Evolutionary conservation across 2,888 invertebrate genomes (phyloP).

Genomic region (Tupiocoris notatus): DNA sequence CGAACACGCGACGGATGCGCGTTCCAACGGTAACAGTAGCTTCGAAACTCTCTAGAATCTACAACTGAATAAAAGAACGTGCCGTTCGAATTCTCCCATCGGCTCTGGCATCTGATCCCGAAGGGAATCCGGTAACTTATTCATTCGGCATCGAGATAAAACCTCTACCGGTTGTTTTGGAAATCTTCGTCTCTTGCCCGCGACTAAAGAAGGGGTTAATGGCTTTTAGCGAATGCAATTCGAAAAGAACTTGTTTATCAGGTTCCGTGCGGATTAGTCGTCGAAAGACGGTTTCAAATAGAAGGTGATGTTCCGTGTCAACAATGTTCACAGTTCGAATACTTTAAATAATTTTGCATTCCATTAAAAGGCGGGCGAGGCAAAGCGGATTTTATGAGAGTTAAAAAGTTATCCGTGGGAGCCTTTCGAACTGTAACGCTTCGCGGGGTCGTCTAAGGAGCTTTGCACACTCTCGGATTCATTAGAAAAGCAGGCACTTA

Average conservation of each 20-base stretch:
- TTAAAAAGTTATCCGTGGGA: constrained; percentile 41
- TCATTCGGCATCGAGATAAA: constrained; percentile 8
- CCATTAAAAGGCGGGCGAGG: constrained; percentile 25
- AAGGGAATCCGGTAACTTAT: constrained; percentile 8
- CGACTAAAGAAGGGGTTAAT: constrained; percentile 6
- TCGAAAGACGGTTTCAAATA: constrained; percentile 22
- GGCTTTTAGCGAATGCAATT: constrained; percentile 27
- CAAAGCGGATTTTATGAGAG: constrained; percentile 38
- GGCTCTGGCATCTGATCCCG: neutral
- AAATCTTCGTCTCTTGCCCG: neutral
- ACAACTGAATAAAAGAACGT: neutral
- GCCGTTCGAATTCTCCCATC: neutral
- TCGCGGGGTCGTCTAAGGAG: constrained; percentile 12
- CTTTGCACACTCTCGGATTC: constrained; percentile 40
- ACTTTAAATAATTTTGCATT: constrained; percentile 47
- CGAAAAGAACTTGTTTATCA: constrained; percentile 9
- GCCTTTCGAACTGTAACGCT: constrained; percentile 15
- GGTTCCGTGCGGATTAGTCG: constrained; percentile 20
- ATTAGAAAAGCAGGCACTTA: constrained; percentile 33
- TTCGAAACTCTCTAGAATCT: neutral
- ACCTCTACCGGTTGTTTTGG: neutral
- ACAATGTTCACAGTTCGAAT: constrained; percentile 25
- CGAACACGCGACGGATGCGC: neutral
- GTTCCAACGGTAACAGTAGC: neutral
- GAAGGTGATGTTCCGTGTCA: constrained; percentile 40